Evolutionary conservation across 1,140 invertebrate genomes (phyloP).

Genomic region (Phymastichus coffea): DNA sequence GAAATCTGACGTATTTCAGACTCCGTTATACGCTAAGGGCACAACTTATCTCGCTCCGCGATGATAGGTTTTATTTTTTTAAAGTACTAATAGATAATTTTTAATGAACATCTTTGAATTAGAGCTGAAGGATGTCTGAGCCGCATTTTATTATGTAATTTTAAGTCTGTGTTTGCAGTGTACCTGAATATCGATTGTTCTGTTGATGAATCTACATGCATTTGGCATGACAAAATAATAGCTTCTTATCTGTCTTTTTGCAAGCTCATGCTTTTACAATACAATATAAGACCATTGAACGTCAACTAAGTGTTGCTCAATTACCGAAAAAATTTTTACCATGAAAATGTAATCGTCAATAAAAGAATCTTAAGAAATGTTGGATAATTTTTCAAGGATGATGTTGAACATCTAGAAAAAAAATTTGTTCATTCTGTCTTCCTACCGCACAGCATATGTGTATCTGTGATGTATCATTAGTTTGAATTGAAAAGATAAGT

Average conservation of each 20-base stretch:
- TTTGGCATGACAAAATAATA: constrained; percentile 29
- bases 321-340: too few relatives aligned
- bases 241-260: too few relatives aligned
- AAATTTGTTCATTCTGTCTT: constrained; percentile 52
- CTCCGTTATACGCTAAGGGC: constrained; percentile 45
- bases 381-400: too few relatives aligned
- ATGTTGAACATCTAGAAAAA: too few relatives aligned
- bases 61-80: constrained; percentile 40
- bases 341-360: too few relatives aligned
- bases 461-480: constrained; percentile 46
- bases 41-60: constrained; percentile 47
- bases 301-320: too few relatives aligned
- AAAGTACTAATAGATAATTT: constrained; percentile 23
- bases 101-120: not conserved
- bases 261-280: too few relatives aligned
- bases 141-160: constrained; percentile 1
- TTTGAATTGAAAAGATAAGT: constrained; percentile 9
- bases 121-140: not conserved
- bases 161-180: constrained; percentile 15
- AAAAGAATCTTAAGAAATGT: too few relatives aligned
- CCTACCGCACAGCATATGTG: constrained; percentile 46
- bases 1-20: constrained; percentile 41
- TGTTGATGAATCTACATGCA: constrained; percentile 28
- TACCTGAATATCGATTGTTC: constrained; percentile 23
- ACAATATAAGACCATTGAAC: too few relatives aligned